Base-by-base conservation (phyloP, 53 echinoderm and acorn worm species). In the Henricia sp. region DNA sequence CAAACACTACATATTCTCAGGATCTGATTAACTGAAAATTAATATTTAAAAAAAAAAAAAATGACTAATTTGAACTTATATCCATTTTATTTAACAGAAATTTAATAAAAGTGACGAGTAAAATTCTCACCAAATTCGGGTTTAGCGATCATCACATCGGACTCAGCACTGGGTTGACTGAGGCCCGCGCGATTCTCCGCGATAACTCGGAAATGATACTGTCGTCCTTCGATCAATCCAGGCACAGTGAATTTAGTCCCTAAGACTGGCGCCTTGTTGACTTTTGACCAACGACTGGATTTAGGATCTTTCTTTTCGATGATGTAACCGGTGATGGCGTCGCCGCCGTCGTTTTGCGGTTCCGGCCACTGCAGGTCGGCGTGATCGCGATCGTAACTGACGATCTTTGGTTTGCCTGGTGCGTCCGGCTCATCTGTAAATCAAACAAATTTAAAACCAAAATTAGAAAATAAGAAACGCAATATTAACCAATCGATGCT, bases 101-200 rank as follows among this genome's bases (percentile, higher is more conserved):
- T n/a, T n/a, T n/a, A n/a, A n/a, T n/a, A n/a, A n/a, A n/a, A n/a
- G n/a, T n/a, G n/a, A n/a, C n/a, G n/a, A n/a, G n/a, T n/a, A n/a
- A n/a, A n/a, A n/a, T n/a, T n/a, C 91, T 89, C 41, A 97, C 97
- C 97, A 52, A 94, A 97, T 80, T 94, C 85, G 14, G 97, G 92
- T 67, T 97, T 97, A 36, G 97, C 97, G 0, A 84, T 92, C 86
- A 91, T 88, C 19, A 85, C 59, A 12, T 97, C 93, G 0, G 94
- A 92, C 80, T 92, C 90, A 0, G 82, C 83, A 39, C 99, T 99
- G 17, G 99, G 99, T 37, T 77, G 64, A 38, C 99, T 76, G 0
- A 84, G 90, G n/a, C 99, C 99, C 4, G 90, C 99, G 36, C 72
- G 86, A 70, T 99, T 99, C 88, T 99, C 94, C 3, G 99, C 99